Conservation (phyloP, 2,888 invertebrate species). For the Blastobasis lacticolella region DNA sequence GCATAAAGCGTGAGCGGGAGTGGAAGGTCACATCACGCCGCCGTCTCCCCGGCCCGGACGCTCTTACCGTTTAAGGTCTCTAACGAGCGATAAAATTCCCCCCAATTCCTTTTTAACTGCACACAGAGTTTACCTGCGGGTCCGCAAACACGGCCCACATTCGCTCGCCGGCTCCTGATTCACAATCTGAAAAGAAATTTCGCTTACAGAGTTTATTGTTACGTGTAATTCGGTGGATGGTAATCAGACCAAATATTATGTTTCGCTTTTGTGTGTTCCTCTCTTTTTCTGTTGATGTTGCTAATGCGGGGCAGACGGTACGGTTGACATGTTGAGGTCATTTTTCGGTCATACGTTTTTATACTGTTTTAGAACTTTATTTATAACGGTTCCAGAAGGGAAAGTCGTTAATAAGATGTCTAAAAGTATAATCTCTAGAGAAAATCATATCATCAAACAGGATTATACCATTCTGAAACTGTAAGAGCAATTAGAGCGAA, state of each 20-base stretch:
- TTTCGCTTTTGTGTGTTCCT: no score
- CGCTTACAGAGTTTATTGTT: conserved; percentile 27
- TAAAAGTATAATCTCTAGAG: no score
- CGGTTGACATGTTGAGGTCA: no score
- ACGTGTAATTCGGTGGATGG: conserved; percentile 25
- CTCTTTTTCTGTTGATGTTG: no score
- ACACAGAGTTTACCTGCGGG: conserved; percentile 66
- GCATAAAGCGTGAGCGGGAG: conserved; percentile 22
- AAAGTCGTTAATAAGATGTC: no score
- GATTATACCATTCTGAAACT: not conserved
- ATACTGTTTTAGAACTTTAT: no score
- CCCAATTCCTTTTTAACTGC: conserved; percentile 65
- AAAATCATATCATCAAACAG: no score
- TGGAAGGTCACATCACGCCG: conserved; percentile 19
- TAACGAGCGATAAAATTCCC: conserved; percentile 67
- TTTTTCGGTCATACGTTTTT: no score
- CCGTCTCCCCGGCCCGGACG: conserved; percentile 25
- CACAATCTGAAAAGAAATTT: conserved; percentile 36
- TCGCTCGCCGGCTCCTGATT: conserved; percentile 59
- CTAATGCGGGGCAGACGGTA: no score
- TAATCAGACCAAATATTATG: not conserved
- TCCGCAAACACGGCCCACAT: conserved; percentile 65
- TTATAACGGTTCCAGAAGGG: no score
- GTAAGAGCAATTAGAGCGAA: not conserved
- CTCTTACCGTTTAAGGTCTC: conserved; percentile 52